Evolutionary conservation across 2,797 vertebrate genomes (phyloP).

Genomic region (Sciaenops ocellatus): DNA sequence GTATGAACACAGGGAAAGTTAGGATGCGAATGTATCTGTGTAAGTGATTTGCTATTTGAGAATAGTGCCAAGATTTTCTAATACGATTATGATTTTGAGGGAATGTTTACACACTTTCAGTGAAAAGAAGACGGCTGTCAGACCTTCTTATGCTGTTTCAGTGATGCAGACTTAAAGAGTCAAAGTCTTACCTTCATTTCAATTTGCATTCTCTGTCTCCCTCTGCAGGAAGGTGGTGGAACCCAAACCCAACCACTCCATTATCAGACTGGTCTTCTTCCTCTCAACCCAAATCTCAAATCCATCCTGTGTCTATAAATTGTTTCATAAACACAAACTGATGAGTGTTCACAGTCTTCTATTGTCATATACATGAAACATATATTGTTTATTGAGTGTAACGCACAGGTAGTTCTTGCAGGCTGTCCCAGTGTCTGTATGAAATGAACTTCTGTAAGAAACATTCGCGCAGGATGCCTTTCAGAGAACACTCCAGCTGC

Average conservation of each 20-base stretch:
- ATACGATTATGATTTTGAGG: background rate
- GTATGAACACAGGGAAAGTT: background rate
- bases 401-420: slow-evolving; percentile 77
- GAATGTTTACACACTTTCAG: background rate
- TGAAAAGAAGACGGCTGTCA: background rate
- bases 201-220: slow-evolving; percentile 61
- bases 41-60: background rate
- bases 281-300: slow-evolving; percentile 30
- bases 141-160: background rate
- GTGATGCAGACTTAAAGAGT: background rate
- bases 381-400: background rate
- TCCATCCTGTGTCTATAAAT: slow-evolving; percentile 75
- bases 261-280: slow-evolving; percentile 80
- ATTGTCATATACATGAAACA: background rate
- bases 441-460: slow-evolving; percentile 83
- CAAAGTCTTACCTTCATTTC: slow-evolving; percentile 80
- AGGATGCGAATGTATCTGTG: too few species aligned
- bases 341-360: background rate
- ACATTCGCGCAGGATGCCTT: slow-evolving; percentile 84
- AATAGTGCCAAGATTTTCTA: background rate
- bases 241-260: slow-evolving; percentile 92
- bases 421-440: slow-evolving; percentile 84
- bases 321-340: background rate
- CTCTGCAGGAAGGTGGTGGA: slow-evolving; percentile 77
- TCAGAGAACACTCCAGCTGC: slow-evolving; percentile 84